Base-by-base conservation (phyloP, 2,113 vertebrate genomes). In the Platycercus adscitus region DNA sequence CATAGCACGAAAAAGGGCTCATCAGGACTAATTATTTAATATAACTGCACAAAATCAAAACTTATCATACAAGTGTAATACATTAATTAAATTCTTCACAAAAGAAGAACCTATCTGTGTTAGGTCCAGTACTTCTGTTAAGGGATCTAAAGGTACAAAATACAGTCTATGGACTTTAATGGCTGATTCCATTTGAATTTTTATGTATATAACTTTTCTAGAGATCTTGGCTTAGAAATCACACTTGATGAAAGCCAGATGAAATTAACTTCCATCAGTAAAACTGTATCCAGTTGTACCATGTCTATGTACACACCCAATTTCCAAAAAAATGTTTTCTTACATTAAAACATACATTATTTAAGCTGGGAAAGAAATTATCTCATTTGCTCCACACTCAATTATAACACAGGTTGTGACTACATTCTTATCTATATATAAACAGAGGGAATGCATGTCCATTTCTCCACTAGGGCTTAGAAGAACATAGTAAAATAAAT, bases 11-110 rank as follows among this genome's bases (percentile, higher is more conserved):
- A 49, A 81, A 94, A 92, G 31, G n/a, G 11, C 58, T 95, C n/a
- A 75, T 69, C 66, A 93, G 37, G 35, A 84, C 52, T 68, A 89
- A 94, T 93, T 94, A 78, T 91, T 94, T 91, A 92, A 46, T 73
- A 75, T 47, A 87, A 78, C 50, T 64, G 26, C n/a, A 91, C 69
- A 90, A 69, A 55, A 94, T 81, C 46, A 80, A 70, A 88, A 94
- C 2, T 44, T 89, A 73, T 75, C 72, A 52, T 64, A 53, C 61
- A 85, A 70, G 24, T 53, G 28, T 76, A 83, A 92, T 52, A 9
- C 5, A 81, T 55, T 89, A 94, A 94, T 95, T 95, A 87, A 68
- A 78, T 91, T 66, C 46, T 86, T 88, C 61, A 71, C 52, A 96
- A 88, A 81, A 52, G 7, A 86, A 44, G 35, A 86, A 65, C 9